Evolutionary conservation across 2,888 invertebrate genomes (phyloP), one percentile per base, ranked within the genome.

Genomic region (Acanthococcus lagerstroemiae): DNA sequence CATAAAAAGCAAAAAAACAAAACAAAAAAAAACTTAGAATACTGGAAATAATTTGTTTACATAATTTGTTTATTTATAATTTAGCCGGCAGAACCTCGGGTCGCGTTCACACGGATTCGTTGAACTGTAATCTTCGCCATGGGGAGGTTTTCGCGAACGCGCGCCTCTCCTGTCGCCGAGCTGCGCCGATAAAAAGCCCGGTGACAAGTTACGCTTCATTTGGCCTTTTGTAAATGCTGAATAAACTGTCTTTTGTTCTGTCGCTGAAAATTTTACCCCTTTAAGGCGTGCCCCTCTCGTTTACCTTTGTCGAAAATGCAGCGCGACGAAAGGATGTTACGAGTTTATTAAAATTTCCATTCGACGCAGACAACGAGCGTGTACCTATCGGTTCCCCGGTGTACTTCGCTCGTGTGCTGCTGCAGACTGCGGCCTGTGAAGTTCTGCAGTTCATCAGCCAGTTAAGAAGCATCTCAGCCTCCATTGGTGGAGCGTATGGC

Each of bases 131-230:
- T 27, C 30, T 54, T 44, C 21, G 52, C 44, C 21, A 48, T 22
- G 48, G 54, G 52, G 27, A 52, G 22, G 52, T 24, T 52, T 37
- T 52, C n/a, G 58, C 45, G 58, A 25, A 26, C 6, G 22, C 12
- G 50, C 19, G 50, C 21, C 12, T n/a, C 37, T n/a, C 37, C 37
- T 15, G 12, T 37, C n/a, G n/a, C 12, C n/a, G 37, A 15, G 37
- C n/a, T 37, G 37, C n/a, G 19, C 15, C 21, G 12, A 52, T 22
- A 52, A 61, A 50, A 52, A 61, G 61, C 61, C 61, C 61, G 61
- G 61, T 61, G 61, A 61, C 61, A 61, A 61, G 61, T 52, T 61
- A 61, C 61, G 61, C 61, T 61, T 61, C 61, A 61, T 61, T 61
- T 61, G 61, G 52, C 52, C 61, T 61, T 61, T 61, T 61, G 61